Base-by-base conservation (phyloP, 2,797 vertebrate species). In the Chanos chanos region DNA sequence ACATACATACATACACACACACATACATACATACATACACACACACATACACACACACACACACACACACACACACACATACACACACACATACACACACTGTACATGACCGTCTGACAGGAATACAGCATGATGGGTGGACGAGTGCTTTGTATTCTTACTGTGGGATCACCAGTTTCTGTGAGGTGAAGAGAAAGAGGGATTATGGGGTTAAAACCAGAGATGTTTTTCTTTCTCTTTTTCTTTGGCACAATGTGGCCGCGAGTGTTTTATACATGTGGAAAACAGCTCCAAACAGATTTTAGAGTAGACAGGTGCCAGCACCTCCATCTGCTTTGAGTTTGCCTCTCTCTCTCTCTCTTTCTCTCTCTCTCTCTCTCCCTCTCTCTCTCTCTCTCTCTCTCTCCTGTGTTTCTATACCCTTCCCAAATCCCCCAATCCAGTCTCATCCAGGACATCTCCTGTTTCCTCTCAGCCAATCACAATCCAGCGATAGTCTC, bases 251-350 rank as follows among this genome's bases (percentile, higher is more conserved):
- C 75, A 74, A 76, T 54, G 48, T 54, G 71, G 71, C 75, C 70
- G 80, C 57, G 71, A 71, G 68, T 73, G 64, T 79, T 78, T 77
- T 66, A 88, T 85, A 86, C 87, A 88, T 85, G 85, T 89, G 85
- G 83, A 87, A 89, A 87, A 86, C 78, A 79, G 85, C 85, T 89
- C 85, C 82, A 85, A 90, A 89, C 89, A 85, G 87, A 89, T 88
- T 89, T 88, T 71, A 80, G 82, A 78, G 77, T 71, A 85, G 83
- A 80, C 85, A 86, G 85, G 83, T 88, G 87, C 89, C 89, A 91
- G 80, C 80, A 83, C 73, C 61, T 82, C 88, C 88, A 90, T 91
- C 89, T 91, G 88, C 83, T 90, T 89, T 83, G 81, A 81, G 78
- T 88, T 87, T 83, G 77, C 83, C 80, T 82, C 83, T 84, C 80